Evolutionary conservation across 2,888 invertebrate species (phyloP).

Genomic region (Apodemia zela): DNA sequence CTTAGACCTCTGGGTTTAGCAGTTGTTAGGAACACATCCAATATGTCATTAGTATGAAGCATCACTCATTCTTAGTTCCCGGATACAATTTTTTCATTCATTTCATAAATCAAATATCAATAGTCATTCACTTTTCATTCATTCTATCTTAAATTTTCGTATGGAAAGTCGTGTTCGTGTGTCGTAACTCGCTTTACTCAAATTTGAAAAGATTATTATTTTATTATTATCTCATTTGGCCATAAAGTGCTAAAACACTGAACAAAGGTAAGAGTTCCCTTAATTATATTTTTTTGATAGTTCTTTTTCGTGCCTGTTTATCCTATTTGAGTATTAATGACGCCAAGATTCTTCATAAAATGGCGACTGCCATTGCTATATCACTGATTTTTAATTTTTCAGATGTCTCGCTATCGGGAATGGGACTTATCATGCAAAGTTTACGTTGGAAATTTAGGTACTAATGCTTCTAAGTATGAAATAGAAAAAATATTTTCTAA

Average conservation of each 20-base stretch:
- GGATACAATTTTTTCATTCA: too few species aligned
- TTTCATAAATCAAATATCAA: too few species aligned
- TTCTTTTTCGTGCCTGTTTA: neutral
- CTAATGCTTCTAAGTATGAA: slow-evolving; percentile 94
- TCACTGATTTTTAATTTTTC: slow-evolving; percentile 20
- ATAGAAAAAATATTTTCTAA: slow-evolving; percentile 92
- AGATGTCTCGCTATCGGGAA: slow-evolving; percentile 87
- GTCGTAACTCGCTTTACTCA: too few species aligned
- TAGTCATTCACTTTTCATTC: neutral
- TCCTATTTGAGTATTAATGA: neutral
- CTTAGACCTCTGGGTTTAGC: too few species aligned
- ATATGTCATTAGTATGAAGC: too few species aligned
- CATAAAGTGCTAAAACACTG: neutral
- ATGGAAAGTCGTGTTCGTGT: neutral
- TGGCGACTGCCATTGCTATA: slow-evolving; percentile 29
- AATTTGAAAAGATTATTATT: neutral
- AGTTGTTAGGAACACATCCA: too few species aligned
- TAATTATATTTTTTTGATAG: neutral
- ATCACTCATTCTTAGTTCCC: too few species aligned
- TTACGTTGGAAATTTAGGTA: slow-evolving; percentile 95
- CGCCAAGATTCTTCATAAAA: slow-evolving; percentile 15
- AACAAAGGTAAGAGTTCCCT: neutral
- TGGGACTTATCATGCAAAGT: slow-evolving; percentile 95
- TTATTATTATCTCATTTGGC: neutral
- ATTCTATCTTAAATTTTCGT: neutral